These are phyloP conservation scores for Paramormyrops hopkinsi DNA, from an alignment of 2,797 vertebrate genomes.

Conservation along the genomic window DNA sequence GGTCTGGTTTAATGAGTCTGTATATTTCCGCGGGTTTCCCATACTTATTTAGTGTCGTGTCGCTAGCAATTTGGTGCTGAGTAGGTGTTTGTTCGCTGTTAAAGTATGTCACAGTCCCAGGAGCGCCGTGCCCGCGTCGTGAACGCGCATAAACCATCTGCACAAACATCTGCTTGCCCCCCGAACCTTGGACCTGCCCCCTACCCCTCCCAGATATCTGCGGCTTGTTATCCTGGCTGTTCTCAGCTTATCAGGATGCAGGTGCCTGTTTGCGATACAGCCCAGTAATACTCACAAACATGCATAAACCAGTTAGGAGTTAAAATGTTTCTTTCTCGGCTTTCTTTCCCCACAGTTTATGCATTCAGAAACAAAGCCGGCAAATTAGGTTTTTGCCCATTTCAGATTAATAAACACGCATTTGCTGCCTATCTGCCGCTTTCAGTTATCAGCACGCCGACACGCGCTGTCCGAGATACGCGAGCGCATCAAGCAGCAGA, in stretches of 20 bases:
- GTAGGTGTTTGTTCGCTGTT: not conserved
- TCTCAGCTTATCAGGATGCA: not conserved
- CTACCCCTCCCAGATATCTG: not conserved
- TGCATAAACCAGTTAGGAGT: constrained; percentile 1
- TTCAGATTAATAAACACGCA: not conserved
- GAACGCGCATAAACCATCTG: not conserved
- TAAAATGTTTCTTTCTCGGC: not conserved
- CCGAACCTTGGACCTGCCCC: not conserved
- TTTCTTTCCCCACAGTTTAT: not conserved
- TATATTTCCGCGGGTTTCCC: not conserved
- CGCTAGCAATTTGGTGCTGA: not conserved
- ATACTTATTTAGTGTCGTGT: not conserved
- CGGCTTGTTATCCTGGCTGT: not conserved
- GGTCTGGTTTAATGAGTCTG: not conserved
- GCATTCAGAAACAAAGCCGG: not conserved
- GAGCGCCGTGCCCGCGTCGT: not conserved
- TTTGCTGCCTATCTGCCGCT: not conserved
- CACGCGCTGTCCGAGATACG: not conserved
- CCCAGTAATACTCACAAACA: not conserved
- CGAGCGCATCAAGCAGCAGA: not conserved
- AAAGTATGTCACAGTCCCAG: not conserved
- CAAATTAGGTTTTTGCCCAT: not conserved
- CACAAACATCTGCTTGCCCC: not conserved
- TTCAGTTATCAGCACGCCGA: not conserved
- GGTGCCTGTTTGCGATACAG: not conserved